These are phyloP conservation scores for Drosophila albomicans DNA, from an alignment of 1,140 invertebrate species.

Conservation along the genomic window DNA sequence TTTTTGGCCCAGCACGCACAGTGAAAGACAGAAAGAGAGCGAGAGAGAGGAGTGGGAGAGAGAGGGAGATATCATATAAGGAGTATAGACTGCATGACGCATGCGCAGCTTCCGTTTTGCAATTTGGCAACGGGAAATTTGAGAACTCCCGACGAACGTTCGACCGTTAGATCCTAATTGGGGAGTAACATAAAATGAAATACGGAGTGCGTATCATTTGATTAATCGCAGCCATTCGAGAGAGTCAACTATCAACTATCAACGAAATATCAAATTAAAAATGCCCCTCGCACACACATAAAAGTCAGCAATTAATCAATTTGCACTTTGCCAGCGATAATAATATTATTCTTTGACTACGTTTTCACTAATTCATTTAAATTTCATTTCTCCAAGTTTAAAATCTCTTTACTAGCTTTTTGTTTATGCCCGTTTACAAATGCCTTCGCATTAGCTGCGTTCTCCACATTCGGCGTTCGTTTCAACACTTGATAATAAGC, in stretches of 20 bases:
- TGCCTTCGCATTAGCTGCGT: constrained; percentile 17
- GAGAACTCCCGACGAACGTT: constrained; percentile 29
- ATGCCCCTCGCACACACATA: constrained; percentile 21
- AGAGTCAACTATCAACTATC: constrained; percentile 33
- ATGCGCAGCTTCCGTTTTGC: constrained; percentile 50
- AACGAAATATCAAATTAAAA: constrained; percentile 69
- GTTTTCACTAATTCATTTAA: constrained; percentile 68
- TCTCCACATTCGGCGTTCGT: constrained; percentile 52
- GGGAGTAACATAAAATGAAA: neutral
- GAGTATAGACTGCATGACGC: constrained; percentile 37
- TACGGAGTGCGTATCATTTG: constrained; percentile 46
- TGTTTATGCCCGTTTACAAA: constrained; percentile 21
- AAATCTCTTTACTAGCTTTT: constrained; percentile 53
- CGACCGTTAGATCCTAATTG: constrained; percentile 30
- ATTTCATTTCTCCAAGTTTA: constrained; percentile 63
- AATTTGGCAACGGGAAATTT: constrained; percentile 27
- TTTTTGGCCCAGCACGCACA: constrained; percentile 41
- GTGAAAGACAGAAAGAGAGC: neutral
- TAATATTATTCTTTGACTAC: constrained; percentile 45
- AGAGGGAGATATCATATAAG: neutral
- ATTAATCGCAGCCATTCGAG: constrained; percentile 54
- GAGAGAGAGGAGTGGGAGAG: constrained; percentile 7
- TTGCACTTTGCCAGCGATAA: constrained; percentile 59
- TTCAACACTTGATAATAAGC: constrained; percentile 78
- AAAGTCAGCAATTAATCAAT: constrained; percentile 72